Percentiles rank a stretch among this genome's conserved stretches.
These are phyloP conservation scores for Arenaria interpres DNA, from an alignment of 2,113 vertebrate species.

Conservation along the genomic window DNA sequence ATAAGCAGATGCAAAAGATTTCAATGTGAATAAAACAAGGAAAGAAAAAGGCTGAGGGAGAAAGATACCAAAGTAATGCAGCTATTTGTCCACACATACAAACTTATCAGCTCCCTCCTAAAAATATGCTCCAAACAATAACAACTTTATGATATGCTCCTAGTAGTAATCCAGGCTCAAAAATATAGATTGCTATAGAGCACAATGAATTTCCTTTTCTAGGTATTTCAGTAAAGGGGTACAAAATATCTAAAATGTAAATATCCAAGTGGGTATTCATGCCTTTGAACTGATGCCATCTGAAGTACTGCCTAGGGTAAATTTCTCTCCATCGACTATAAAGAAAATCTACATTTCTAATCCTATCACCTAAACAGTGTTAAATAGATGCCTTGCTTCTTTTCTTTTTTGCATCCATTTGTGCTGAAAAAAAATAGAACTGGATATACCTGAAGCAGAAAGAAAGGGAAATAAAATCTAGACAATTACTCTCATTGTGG, in stretches of 20 bases:
- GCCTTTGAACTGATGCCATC: not conserved
- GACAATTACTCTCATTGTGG: not conserved
- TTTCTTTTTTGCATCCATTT: not conserved
- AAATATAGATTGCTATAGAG: not conserved
- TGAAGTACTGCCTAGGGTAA: not conserved
- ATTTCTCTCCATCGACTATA: not conserved
- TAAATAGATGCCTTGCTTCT: not conserved
- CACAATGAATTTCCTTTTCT: not conserved
- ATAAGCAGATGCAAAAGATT: not conserved
- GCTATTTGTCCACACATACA: not conserved
- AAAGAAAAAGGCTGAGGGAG: not conserved
- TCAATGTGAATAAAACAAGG: not conserved
- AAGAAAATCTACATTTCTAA: not conserved
- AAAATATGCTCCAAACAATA: not conserved
- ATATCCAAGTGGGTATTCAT: not conserved
- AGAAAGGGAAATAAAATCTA: not conserved
- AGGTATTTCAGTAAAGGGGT: not conserved
- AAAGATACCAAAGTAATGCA: not conserved
- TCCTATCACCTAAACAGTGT: not conserved
- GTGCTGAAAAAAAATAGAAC: not conserved
- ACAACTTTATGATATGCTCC: not conserved
- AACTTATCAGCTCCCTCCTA: not conserved
- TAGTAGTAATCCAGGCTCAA: not conserved
- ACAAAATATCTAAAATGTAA: not conserved
- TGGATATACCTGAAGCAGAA: not conserved